Conservation (phyloP, 2,113 vertebrate species). For the Rhea americana region DNA sequence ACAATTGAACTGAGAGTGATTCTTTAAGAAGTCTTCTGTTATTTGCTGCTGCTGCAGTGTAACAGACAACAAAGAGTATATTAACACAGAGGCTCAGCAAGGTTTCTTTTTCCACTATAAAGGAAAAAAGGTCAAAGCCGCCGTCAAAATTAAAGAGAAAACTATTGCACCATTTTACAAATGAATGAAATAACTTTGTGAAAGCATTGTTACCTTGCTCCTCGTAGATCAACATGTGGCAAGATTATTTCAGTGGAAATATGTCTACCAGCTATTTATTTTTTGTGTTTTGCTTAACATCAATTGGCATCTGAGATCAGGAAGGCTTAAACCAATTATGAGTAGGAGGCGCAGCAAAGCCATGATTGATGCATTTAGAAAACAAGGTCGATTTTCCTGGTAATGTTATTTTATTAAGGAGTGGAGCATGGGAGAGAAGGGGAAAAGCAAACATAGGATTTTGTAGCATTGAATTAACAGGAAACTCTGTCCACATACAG, state of each 20-base stretch:
- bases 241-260: not conserved
- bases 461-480: not conserved
- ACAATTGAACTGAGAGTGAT: slow-evolving; percentile 9
- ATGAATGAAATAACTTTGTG: not conserved
- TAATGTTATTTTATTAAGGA: slow-evolving; percentile 36
- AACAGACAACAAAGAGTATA: not conserved
- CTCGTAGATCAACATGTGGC: not conserved
- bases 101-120: not conserved
- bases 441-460: not conserved
- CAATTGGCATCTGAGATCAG: slow-evolving; percentile 42
- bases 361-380: slow-evolving; percentile 61
- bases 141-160: not conserved
- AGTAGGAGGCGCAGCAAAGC: slow-evolving; percentile 61
- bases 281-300: slow-evolving; percentile 48
- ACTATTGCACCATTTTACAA: not conserved
- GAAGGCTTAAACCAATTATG: slow-evolving; percentile 65
- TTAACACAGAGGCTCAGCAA: not conserved
- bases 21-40: slow-evolving; percentile 20
- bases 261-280: not conserved
- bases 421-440: not conserved
- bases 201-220: not conserved
- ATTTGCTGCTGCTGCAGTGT: not conserved
- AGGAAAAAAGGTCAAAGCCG: not conserved
- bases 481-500: not conserved
- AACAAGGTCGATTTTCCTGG: slow-evolving; percentile 49